phyloP scores from a whole-genome alignment of 2,888 invertebrate species.

The Drosophila maculinotata region DNA sequence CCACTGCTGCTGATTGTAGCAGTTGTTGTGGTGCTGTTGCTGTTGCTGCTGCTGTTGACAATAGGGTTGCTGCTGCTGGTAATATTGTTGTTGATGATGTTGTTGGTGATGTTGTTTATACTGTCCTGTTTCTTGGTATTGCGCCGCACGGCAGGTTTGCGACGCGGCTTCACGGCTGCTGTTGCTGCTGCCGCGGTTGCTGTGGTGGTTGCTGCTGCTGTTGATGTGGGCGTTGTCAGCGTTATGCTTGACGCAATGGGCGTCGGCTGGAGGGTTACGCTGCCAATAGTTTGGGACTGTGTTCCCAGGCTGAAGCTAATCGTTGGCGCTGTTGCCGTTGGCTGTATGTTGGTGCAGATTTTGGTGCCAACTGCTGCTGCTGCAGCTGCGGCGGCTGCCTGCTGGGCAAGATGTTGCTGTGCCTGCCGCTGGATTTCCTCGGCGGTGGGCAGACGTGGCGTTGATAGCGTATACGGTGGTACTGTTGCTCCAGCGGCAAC shows the following conservation, averaged over 20 bases:
- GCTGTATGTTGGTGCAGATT: slow-evolving; percentile 38
- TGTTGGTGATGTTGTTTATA: slow-evolving; percentile 29
- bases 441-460: slow-evolving; percentile 84
- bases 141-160: slow-evolving; percentile 83
- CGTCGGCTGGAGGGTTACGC: slow-evolving; percentile 60
- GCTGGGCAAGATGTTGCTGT: slow-evolving; percentile 81
- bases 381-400: slow-evolving; percentile 77
- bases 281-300: slow-evolving; percentile 55
- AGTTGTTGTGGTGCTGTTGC: slow-evolving; percentile 25
- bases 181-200: slow-evolving; percentile 57
- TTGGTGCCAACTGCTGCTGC: slow-evolving; percentile 58
- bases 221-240: slow-evolving; percentile 43
- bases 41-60: slow-evolving; percentile 52
- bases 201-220: slow-evolving; percentile 12
- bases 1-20: slow-evolving; percentile 31
- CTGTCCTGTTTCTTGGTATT: slow-evolving; percentile 83
- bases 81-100: slow-evolving; percentile 11
- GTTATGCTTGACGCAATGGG: slow-evolving; percentile 55
- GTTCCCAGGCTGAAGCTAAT: slow-evolving; percentile 68
- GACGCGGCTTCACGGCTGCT: slow-evolving; percentile 83
- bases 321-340: slow-evolving; percentile 52
- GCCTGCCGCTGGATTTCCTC: slow-evolving; percentile 84
- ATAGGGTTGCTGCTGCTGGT: slow-evolving; percentile 26
- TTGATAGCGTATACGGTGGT: slow-evolving; percentile 85
- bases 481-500: slow-evolving; percentile 57